Conservation (phyloP, 2,888 invertebrate genomes). For the Steinernema carpocapsae region DNA sequence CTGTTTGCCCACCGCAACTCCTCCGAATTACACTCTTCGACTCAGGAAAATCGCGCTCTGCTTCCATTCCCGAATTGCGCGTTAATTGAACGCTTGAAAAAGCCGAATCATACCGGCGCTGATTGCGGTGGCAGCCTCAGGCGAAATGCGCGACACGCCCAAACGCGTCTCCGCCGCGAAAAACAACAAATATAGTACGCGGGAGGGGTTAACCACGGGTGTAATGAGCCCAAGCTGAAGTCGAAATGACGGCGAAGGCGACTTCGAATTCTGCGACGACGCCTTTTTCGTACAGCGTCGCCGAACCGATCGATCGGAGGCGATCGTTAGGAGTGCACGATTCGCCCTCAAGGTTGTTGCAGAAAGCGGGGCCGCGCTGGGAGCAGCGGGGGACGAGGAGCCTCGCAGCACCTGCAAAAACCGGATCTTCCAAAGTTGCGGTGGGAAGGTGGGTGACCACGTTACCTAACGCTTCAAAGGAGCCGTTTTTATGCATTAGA, state of each 20-base stretch:
- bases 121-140: not conserved
- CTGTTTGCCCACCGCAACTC: conserved; percentile 25
- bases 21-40: not conserved
- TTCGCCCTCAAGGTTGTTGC: not conserved
- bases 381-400: not conserved
- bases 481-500: no score
- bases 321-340: conserved; percentile 5
- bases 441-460: no score
- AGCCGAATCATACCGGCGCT: conserved; percentile 3
- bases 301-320: conserved; percentile 9
- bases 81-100: not conserved
- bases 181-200: conserved; percentile 28
- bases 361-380: not conserved
- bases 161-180: not conserved
- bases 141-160: conserved; percentile 17
- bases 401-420: not conserved
- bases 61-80: conserved; percentile 20
- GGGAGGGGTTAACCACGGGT: conserved; percentile 10
- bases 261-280: not conserved
- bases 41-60: not conserved
- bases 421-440: not conserved
- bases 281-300: conserved; percentile 32
- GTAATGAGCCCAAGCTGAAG: conserved; percentile 13
- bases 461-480: no score
- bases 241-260: no score